Evolutionary conservation across 1,140 invertebrate species (phyloP).

Genomic region (Oryzaephilus surinamensis): DNA sequence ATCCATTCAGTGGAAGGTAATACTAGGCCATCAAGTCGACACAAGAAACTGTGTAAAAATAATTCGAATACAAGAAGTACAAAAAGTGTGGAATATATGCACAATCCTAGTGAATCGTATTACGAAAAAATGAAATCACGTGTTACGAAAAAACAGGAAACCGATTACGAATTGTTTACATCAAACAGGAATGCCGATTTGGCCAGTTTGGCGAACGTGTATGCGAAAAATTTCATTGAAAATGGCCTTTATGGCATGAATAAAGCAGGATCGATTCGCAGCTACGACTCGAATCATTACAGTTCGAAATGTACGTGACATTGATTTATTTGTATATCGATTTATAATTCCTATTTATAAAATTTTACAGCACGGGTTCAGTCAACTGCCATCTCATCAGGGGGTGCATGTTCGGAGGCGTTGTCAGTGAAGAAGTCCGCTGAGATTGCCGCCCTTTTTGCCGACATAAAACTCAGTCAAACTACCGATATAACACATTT

Average conservation of each 20-base stretch:
- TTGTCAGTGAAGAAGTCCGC: conserved; percentile 77
- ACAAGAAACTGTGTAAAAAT: conserved; percentile 32
- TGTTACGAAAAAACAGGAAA: conserved; percentile 7
- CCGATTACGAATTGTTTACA: conserved; percentile 61
- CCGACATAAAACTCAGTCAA: conserved; percentile 51
- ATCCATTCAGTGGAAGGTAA: too few species aligned
- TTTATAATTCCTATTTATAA: too few species aligned
- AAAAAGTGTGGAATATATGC: conserved; percentile 47
- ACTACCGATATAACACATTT: conserved; percentile 36
- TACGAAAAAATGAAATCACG: conserved; percentile 35
- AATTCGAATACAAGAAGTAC: conserved; percentile 38
- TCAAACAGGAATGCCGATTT: conserved; percentile 20
- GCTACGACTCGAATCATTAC: background rate
- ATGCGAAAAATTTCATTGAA: conserved; percentile 9
- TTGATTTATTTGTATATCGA: too few species aligned
- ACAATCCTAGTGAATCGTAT: conserved; percentile 32
- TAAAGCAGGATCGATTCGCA: background rate
- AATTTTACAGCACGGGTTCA: conserved; percentile 25
- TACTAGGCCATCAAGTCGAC: too few species aligned
- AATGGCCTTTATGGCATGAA: background rate
- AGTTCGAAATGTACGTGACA: too few species aligned
- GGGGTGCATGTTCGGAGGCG: conserved; percentile 53
- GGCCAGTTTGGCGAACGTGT: conserved; percentile 4
- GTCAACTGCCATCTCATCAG: conserved; percentile 36
- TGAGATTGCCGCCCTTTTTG: conserved; percentile 77